Evolutionary conservation across 2,797 vertebrate genomes (phyloP).

Genomic region (Arnoldichthys spilopterus): DNA sequence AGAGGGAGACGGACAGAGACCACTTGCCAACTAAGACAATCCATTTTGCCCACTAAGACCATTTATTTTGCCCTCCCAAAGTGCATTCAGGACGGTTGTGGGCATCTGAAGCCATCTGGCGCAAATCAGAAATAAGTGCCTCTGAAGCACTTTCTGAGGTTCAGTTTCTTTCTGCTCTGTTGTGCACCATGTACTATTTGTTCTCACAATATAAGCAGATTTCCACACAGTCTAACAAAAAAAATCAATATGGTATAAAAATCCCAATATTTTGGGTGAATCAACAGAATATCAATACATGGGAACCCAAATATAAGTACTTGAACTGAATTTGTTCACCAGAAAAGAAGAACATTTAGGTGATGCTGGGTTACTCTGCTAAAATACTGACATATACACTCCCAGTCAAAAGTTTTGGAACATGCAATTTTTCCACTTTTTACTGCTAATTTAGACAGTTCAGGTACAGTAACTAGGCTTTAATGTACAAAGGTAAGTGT

Average conservation of each 20-base stretch:
- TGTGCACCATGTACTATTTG: constrained; percentile 22
- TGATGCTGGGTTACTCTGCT: no score
- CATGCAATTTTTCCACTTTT: no score
- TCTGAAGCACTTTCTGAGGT: constrained; percentile 14
- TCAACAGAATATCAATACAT: neutral
- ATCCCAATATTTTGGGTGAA: no score
- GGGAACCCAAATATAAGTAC: no score
- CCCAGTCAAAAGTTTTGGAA: no score
- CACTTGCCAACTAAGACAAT: neutral
- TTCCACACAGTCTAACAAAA: neutral
- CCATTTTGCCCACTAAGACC: constrained; percentile 12
- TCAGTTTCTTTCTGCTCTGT: constrained; percentile 9
- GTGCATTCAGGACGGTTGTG: neutral
- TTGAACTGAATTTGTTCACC: no score
- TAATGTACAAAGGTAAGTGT: no score
- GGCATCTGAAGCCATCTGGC: neutral
- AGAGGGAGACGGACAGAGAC: constrained; percentile 12
- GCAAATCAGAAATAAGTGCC: neutral
- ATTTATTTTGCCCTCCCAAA: constrained; percentile 8
- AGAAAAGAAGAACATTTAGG: no score
- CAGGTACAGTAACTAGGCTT: no score
- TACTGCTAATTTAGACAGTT: no score
- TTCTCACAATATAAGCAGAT: constrained; percentile 14
- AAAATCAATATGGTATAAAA: no score
- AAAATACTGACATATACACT: no score